phyloP scores from a whole-genome alignment of 2,797 vertebrate genomes.

The Uromys caudimaculatus region DNA sequence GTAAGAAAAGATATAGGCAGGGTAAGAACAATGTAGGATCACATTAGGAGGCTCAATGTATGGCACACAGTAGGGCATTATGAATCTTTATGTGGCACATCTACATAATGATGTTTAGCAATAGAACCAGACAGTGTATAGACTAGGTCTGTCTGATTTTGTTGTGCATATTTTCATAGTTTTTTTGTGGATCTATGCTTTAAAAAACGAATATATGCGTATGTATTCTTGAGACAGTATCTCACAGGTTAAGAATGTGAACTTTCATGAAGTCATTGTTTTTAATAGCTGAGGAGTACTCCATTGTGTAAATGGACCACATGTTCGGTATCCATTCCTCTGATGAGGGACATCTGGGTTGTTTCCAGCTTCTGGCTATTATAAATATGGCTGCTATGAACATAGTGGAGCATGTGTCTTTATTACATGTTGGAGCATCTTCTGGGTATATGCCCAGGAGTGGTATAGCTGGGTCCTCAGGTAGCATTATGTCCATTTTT shows the following conservation, averaged over 20 bases:
- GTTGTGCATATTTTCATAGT: neutral
- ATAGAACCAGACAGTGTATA: neutral
- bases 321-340: too few relatives aligned
- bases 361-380: too few relatives aligned
- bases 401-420: too few relatives aligned
- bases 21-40: neutral
- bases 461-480: too few relatives aligned
- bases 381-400: too few relatives aligned
- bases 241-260: neutral
- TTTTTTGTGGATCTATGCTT: neutral
- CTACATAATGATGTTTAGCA: neutral
- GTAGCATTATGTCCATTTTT: too few relatives aligned
- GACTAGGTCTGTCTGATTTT: neutral
- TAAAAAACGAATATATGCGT: neutral
- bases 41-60: neutral
- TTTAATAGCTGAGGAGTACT: too few relatives aligned
- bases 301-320: too few relatives aligned
- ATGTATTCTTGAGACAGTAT: neutral
- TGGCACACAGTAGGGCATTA: neutral
- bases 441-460: too few relatives aligned
- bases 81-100: neutral
- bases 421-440: too few relatives aligned
- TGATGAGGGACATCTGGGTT: too few relatives aligned
- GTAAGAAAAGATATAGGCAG: constrained; percentile 18
- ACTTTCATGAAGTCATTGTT: too few relatives aligned